phyloP scores from a whole-genome alignment of 2,797 vertebrate species.

The Botia kubotai region DNA sequence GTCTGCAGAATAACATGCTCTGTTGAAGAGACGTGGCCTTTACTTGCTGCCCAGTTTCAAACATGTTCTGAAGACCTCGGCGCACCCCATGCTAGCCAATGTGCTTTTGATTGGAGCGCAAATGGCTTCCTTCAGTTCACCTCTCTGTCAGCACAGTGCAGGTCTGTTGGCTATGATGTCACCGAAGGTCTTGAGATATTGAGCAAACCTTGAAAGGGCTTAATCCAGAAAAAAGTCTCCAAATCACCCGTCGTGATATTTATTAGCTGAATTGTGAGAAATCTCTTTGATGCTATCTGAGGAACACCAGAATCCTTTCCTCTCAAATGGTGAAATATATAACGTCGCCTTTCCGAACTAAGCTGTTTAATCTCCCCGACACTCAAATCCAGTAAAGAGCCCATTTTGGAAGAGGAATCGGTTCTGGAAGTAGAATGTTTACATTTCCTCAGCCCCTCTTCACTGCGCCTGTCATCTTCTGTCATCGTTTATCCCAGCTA shows the following conservation, averaged over 20 bases:
- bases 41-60: conserved; percentile 14
- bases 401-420: not conserved
- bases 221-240: not conserved
- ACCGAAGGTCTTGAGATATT: not conserved
- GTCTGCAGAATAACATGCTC: conserved; percentile 58
- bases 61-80: conserved; percentile 25
- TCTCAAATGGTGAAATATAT: conserved; percentile 17
- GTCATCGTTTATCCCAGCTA: conserved; percentile 62
- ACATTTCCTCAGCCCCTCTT: conserved; percentile 45
- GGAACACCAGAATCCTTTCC: not conserved
- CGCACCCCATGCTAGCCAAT: not conserved
- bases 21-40: conserved; percentile 37
- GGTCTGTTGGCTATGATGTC: conserved; percentile 10
- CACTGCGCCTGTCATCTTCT: conserved; percentile 59
- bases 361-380: conserved; percentile 41
- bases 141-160: not conserved
- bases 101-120: not conserved
- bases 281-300: conserved; percentile 11
- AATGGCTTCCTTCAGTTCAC: conserved; percentile 24
- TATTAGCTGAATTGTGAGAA: conserved; percentile 19
- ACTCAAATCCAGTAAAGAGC: conserved; percentile 36
- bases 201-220: not conserved
- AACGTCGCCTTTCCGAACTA: conserved; percentile 23
- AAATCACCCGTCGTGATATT: conserved; percentile 19
- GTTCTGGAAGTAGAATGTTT: conserved; percentile 46